These are phyloP conservation scores for Misgurnus mizolepis DNA, from an alignment of 2,113 vertebrate genomes.

Conservation along the genomic window DNA sequence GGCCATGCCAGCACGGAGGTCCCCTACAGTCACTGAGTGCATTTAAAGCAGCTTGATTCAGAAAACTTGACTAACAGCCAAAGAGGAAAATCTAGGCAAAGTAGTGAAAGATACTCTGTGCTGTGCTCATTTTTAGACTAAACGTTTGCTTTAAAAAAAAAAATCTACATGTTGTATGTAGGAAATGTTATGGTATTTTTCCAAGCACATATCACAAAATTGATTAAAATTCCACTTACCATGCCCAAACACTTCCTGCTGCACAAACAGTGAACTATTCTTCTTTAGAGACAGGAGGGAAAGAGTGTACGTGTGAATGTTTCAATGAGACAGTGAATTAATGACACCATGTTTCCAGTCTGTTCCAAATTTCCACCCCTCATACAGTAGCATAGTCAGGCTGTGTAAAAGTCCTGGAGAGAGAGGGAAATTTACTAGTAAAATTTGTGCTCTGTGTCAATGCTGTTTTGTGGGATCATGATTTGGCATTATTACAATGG, in stretches of 20 bases:
- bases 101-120: constrained; percentile 30
- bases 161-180: neutral
- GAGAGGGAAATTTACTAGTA: neutral
- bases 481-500: too few species aligned
- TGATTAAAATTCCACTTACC: constrained; percentile 37
- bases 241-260: constrained; percentile 56
- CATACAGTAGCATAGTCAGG: constrained; percentile 26
- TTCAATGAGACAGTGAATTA: constrained; percentile 26
- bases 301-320: constrained; percentile 47
- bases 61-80: constrained; percentile 45
- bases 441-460: neutral
- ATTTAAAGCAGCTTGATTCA: constrained; percentile 57
- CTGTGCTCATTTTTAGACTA: constrained; percentile 9
- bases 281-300: constrained; percentile 35
- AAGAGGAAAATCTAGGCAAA: constrained; percentile 29
- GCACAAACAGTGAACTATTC: constrained; percentile 58
- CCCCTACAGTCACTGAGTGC: constrained; percentile 42
- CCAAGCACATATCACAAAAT: neutral
- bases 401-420: neutral
- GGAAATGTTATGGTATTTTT: neutral
- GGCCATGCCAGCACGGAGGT: constrained; percentile 47
- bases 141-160: neutral
- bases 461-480: too few species aligned
- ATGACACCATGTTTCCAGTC: constrained; percentile 22
- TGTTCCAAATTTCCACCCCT: constrained; percentile 20